phyloP scores from a whole-genome alignment of 2,888 invertebrate species.

The Glyphotaelius pellucidus region DNA sequence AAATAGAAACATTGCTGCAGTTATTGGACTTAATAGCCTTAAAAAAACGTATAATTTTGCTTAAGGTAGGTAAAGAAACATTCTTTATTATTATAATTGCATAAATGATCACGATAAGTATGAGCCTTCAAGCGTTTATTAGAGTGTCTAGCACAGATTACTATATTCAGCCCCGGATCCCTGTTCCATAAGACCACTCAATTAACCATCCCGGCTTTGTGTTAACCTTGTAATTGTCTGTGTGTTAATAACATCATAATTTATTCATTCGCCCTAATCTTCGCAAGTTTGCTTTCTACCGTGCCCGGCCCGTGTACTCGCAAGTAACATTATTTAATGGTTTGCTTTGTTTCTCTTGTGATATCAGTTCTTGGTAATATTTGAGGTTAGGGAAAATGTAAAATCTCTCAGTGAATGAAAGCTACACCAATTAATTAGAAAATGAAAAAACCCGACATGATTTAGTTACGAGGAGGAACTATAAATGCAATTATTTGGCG shows the following conservation, averaged over 20 bases:
- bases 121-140: slow-evolving; percentile 55
- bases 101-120: slow-evolving; percentile 17
- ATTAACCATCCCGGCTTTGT: slow-evolving; percentile 62
- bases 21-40: no score
- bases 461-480: not conserved
- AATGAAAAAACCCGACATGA: not conserved
- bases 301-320: not conserved
- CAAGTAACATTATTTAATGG: slow-evolving; percentile 33
- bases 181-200: slow-evolving; percentile 60
- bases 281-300: slow-evolving; percentile 53
- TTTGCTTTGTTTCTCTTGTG: slow-evolving; percentile 41
- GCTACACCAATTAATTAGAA: not conserved
- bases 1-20: no score
- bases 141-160: slow-evolving; percentile 53
- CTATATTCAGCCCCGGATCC: slow-evolving; percentile 15
- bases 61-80: no score
- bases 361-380: slow-evolving; percentile 25
- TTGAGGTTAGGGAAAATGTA: slow-evolving; percentile 21
- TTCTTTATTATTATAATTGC: not conserved
- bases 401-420: not conserved
- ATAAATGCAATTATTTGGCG: not conserved
- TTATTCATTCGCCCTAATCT: slow-evolving; percentile 64
- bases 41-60: no score
- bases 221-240: slow-evolving; percentile 65
- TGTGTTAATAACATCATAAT: slow-evolving; percentile 65